Conservation (phyloP, 2,888 invertebrate species). For the Zelleria hepariella region DNA sequence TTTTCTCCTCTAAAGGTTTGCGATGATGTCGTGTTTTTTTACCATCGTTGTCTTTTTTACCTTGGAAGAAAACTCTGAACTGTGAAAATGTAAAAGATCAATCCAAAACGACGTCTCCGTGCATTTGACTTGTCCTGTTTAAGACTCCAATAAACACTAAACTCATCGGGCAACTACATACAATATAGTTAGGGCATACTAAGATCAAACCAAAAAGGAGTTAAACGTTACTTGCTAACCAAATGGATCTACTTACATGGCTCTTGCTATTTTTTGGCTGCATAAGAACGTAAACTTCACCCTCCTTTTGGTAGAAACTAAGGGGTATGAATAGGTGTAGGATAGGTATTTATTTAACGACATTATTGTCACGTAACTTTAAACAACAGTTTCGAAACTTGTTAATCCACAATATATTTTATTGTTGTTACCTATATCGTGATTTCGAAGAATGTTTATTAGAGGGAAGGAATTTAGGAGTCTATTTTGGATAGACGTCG, state of each 20-base stretch:
- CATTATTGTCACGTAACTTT: background rate
- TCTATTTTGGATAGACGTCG: background rate
- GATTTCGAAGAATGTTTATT: background rate
- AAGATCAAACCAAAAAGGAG: too few relatives aligned
- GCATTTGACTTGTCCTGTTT: background rate
- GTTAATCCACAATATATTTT: background rate
- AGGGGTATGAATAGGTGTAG: too few relatives aligned
- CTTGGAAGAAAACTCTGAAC: background rate
- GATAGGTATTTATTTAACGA: background rate
- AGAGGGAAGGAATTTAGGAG: background rate
- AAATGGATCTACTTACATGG: too few relatives aligned
- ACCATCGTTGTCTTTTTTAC: background rate
- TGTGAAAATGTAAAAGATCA: background rate
- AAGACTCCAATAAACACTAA: background rate
- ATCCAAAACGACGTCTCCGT: background rate
- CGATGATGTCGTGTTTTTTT: background rate
- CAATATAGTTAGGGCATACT: background rate
- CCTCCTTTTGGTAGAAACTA: too few relatives aligned
- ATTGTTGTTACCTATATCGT: background rate
- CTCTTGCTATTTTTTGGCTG: too few relatives aligned
- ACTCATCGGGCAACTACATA: background rate
- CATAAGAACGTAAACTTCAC: too few relatives aligned
- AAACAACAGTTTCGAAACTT: background rate
- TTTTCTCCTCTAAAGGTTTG: conserved; percentile 20
- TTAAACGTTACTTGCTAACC: too few relatives aligned